These are phyloP conservation scores for Aphelenchoides fujianensis DNA, from an alignment of 1,140 invertebrate genomes.

Conservation along the genomic window DNA sequence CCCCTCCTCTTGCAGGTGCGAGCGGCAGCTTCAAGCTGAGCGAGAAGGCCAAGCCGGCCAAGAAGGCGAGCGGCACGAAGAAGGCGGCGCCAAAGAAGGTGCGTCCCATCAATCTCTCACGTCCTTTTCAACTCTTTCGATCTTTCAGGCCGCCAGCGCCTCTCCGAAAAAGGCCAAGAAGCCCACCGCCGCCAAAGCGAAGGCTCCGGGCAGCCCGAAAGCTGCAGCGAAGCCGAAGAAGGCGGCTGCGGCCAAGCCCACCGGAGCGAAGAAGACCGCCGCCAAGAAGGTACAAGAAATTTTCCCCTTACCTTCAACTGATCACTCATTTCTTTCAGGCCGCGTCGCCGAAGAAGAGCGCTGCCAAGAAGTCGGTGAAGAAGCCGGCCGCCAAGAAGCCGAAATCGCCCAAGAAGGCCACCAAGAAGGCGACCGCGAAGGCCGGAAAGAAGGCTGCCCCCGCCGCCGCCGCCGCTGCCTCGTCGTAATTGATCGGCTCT, in stretches of 20 bases:
- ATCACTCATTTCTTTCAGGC: too few species aligned
- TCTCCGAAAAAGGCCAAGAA: constrained; percentile 50
- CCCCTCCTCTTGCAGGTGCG: constrained; percentile 50
- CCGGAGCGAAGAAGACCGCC: constrained; percentile 43
- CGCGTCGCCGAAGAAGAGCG: constrained; percentile 35
- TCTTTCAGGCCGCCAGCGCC: background rate
- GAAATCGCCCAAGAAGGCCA: too few species aligned
- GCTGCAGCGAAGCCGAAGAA: too few species aligned
- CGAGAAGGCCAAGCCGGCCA: constrained; percentile 32
- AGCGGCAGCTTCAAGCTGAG: constrained; percentile 63
- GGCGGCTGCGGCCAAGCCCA: too few species aligned
- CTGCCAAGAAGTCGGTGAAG: constrained; percentile 28
- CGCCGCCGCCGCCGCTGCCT: too few species aligned
- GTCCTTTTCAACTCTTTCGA: constrained; percentile 18
- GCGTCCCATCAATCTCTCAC: too few species aligned
- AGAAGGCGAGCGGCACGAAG: constrained; percentile 32
- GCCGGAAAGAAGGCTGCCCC: too few species aligned
- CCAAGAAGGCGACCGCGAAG: too few species aligned
- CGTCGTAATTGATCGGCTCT: too few species aligned
- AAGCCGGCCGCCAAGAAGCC: too few species aligned
- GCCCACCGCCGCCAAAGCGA: constrained; percentile 31
- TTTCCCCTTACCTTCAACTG: too few species aligned
- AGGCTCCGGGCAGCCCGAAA: constrained; percentile 9
- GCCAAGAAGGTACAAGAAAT: constrained; percentile 38
- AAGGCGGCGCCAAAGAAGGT: too few species aligned